Percentiles rank a stretch among this genome's conserved stretches.
phyloP scores from a whole-genome alignment of 2,797 vertebrate genomes.

The Leptoclinus maculatus region DNA sequence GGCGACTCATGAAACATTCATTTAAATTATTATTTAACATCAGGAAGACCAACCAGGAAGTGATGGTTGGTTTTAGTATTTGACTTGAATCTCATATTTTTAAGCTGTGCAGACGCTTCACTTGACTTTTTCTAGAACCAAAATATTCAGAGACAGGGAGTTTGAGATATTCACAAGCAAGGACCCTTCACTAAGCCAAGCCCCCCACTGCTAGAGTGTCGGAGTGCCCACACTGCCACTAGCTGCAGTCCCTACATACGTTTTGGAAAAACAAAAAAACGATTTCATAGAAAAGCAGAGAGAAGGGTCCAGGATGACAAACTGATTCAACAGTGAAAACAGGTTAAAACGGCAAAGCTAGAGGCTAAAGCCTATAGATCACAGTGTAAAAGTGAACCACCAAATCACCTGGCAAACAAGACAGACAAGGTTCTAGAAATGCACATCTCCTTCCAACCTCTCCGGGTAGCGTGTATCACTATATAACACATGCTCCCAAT shows the following conservation, averaged over 20 bases:
- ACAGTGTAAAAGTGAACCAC: too few species aligned
- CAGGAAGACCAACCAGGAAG: constrained; percentile 2
- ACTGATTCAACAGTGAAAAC: too few species aligned
- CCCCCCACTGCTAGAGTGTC: not conserved
- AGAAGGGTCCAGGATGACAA: too few species aligned
- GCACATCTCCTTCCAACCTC: not conserved
- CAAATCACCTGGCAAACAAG: too few species aligned
- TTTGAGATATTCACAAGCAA: constrained; percentile 6
- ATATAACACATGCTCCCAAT: not conserved
- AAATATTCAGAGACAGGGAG: not conserved
- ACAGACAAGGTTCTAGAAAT: not conserved
- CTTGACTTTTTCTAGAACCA: not conserved
- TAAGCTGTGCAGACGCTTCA: constrained; percentile 5
- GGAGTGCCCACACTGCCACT: not conserved
- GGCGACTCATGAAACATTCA: constrained; percentile 34
- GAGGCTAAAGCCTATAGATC: too few species aligned
- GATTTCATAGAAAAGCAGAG: too few species aligned
- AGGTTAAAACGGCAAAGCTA: too few species aligned
- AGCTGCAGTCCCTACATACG: too few species aligned
- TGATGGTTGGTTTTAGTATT: constrained; percentile 1
- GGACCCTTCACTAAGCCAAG: not conserved
- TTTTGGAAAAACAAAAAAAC: too few species aligned
- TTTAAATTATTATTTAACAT: constrained; percentile 30
- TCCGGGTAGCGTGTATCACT: not conserved
- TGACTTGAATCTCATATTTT: constrained; percentile 16